These are phyloP conservation scores for Euclidia mi DNA, from an alignment of 2,888 invertebrate species.

Conservation along the genomic window DNA sequence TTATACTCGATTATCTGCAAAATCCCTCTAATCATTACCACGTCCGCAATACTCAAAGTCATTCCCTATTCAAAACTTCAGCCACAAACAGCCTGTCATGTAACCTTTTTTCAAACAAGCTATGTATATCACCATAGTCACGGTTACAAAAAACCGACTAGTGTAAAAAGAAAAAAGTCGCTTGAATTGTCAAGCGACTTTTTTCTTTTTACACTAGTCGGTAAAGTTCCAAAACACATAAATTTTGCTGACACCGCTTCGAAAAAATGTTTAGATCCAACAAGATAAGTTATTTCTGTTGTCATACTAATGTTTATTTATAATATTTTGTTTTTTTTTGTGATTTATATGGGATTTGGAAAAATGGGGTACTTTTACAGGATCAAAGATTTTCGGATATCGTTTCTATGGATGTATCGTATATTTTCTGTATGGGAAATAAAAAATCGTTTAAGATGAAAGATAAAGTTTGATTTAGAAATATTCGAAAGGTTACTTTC, in stretches of 20 bases:
- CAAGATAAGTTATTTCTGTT: constrained; percentile 32
- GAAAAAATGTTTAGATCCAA: constrained; percentile 43
- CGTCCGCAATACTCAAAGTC: no score
- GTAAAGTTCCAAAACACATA: constrained; percentile 39
- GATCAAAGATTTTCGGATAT: background rate
- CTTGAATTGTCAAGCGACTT: constrained; percentile 19
- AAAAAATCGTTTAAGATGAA: background rate
- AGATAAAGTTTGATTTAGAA: no score
- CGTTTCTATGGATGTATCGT: no score
- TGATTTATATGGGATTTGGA: constrained; percentile 5
- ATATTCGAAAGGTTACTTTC: no score
- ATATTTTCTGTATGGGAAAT: background rate
- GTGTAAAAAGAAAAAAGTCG: no score
- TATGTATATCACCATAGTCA: constrained; percentile 33
- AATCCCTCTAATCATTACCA: no score
- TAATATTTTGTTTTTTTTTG: constrained; percentile 6
- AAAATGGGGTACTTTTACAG: background rate
- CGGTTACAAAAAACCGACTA: no score
- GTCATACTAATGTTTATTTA: constrained; percentile 15
- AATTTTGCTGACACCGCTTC: constrained; percentile 32
- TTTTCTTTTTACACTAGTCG: constrained; percentile 6
- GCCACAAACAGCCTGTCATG: background rate
- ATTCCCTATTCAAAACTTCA: background rate
- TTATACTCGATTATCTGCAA: no score
- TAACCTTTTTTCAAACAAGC: constrained; percentile 3